These are phyloP conservation scores for Microtus oregoni DNA, from an alignment of 2,113 vertebrate genomes.

Conservation along the genomic window DNA sequence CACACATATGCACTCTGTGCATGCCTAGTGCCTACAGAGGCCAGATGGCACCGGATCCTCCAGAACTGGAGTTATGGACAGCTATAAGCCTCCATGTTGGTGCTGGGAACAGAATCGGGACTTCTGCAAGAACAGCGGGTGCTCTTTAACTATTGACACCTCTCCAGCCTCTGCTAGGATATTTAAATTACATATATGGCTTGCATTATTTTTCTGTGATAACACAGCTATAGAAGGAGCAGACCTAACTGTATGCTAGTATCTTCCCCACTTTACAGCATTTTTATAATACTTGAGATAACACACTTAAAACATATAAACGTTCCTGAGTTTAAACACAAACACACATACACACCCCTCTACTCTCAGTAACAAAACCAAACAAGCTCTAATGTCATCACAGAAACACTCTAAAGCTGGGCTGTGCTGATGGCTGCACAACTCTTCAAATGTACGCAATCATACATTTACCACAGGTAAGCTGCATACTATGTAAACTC, in stretches of 20 bases:
- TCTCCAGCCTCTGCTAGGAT: slow-evolving; percentile 5
- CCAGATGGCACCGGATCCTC: background rate
- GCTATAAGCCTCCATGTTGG: background rate
- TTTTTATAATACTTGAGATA: slow-evolving; percentile 22
- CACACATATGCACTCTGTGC: background rate
- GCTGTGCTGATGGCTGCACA: background rate
- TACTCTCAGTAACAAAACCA: slow-evolving; percentile 13
- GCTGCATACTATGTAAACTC: background rate
- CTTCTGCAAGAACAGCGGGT: background rate
- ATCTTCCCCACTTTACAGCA: background rate
- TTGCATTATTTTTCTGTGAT: slow-evolving; percentile 25
- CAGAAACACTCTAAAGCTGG: slow-evolving; percentile 9
- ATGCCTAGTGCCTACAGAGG: background rate
- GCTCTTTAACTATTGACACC: no score
- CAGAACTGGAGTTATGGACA: background rate
- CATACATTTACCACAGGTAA: background rate
- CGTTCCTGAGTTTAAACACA: slow-evolving; percentile 54
- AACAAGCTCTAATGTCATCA: background rate
- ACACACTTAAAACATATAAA: slow-evolving; percentile 48
- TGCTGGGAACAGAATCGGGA: background rate
- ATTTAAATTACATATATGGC: slow-evolving; percentile 27
- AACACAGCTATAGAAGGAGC: slow-evolving; percentile 35
- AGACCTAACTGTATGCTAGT: background rate
- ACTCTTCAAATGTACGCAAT: background rate
- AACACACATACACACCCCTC: background rate